Evolutionary conservation across 35 echinoderm and acorn worm species (phyloP).

Genomic region (Ptychodera flava): DNA sequence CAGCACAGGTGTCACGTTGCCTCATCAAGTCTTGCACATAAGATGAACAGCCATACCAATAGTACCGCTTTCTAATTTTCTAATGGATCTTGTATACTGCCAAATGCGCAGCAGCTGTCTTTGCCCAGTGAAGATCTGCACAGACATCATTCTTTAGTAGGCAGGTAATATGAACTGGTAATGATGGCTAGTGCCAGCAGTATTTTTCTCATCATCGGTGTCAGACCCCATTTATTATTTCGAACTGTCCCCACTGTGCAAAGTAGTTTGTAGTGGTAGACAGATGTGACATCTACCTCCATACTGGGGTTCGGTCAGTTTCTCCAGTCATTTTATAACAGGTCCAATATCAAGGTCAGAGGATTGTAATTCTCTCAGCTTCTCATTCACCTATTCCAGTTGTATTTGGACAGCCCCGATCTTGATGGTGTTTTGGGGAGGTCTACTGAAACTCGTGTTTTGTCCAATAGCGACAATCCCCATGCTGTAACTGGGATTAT

Average conservation of each 20-base stretch:
- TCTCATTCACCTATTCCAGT: no score
- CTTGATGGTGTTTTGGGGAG: no score
- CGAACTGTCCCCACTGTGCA: neutral
- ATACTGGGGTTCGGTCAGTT: no score
- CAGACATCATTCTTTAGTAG: neutral
- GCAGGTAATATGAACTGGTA: slow-evolving; percentile 33
- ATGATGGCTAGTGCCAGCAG: slow-evolving; percentile 13
- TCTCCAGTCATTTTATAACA: no score
- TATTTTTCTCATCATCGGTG: slow-evolving; percentile 43
- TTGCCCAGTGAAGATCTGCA: slow-evolving; percentile 23
- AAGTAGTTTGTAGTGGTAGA: no score
- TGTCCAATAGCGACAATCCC: no score
- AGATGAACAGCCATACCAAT: slow-evolving; percentile 28
- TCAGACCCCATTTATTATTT: slow-evolving; percentile 10
- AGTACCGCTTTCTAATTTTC: slow-evolving; percentile 28
- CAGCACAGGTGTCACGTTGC: slow-evolving; percentile 29
- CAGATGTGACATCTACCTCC: no score
- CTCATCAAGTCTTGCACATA: slow-evolving; percentile 19
- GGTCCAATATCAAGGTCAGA: no score
- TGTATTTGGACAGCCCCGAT: no score
- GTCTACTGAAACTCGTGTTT: no score
- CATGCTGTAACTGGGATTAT: no score
- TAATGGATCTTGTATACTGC: slow-evolving; percentile 35
- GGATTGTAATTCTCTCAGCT: no score
- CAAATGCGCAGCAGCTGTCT: slow-evolving; percentile 39